These are phyloP conservation scores for Trachelus stipa DNA, from an alignment of 2,888 invertebrate genomes.

Conservation along the genomic window DNA sequence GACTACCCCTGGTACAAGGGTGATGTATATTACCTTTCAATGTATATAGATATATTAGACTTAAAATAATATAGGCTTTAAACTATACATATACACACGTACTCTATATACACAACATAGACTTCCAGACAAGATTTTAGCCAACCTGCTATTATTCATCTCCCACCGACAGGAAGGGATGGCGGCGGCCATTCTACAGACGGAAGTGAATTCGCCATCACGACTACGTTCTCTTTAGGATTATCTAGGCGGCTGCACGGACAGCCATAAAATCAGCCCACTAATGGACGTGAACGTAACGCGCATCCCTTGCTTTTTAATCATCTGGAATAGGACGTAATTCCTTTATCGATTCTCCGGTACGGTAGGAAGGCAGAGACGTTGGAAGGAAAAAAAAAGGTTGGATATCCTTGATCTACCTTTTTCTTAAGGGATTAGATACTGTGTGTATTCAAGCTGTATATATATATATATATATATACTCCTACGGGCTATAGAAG, in stretches of 20 bases:
- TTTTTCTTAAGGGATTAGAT: background rate
- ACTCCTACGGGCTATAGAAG: background rate
- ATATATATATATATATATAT: too few species aligned
- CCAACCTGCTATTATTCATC: background rate
- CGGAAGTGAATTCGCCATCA: background rate
- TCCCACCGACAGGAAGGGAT: background rate
- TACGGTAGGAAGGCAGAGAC: slow-evolving; percentile 10
- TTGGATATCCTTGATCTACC: background rate
- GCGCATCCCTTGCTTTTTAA: background rate
- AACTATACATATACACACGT: background rate
- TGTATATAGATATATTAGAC: background rate
- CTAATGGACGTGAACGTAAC: background rate
- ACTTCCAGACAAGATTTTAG: background rate
- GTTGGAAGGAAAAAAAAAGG: slow-evolving; percentile 3
- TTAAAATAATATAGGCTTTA: background rate
- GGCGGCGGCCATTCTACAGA: background rate
- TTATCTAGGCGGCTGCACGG: background rate
- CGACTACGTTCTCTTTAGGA: background rate
- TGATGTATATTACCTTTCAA: background rate
- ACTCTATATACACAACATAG: background rate
- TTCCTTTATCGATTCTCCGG: background rate
- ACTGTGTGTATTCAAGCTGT: background rate
- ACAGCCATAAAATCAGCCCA: background rate
- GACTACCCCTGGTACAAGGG: background rate
- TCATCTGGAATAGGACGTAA: background rate